phyloP scores from a whole-genome alignment of 37 sponge, comb jelly and placozoan species.

The Haliclona indistincta region DNA sequence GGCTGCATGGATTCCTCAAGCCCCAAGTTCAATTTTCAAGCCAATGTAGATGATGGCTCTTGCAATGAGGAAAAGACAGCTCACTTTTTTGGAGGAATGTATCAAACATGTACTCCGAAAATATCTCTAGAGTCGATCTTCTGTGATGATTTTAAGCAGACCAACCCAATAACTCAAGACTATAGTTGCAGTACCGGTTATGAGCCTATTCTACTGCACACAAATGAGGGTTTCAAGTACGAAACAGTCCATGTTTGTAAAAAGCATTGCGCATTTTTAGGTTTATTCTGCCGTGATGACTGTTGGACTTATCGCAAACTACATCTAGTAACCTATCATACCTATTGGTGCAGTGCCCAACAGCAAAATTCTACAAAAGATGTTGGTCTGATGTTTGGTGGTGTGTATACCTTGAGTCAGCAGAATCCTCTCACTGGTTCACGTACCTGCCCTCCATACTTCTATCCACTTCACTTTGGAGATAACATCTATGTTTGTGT shows the following conservation, averaged over 20 bases:
- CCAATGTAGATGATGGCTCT: constrained; percentile 57
- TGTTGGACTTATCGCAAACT: background rate
- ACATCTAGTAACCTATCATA: constrained; percentile 27
- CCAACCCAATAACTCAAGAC: constrained; percentile 63
- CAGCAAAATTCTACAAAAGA: constrained; percentile 4
- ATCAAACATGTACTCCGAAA: constrained; percentile 60
- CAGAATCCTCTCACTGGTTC: constrained; percentile 65
- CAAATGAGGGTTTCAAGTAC: constrained; percentile 9
- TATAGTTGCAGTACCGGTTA: constrained; percentile 53
- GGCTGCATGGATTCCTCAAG: constrained; percentile 62
- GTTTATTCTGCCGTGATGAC: constrained; percentile 28
- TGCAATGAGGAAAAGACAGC: constrained; percentile 41
- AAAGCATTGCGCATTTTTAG: constrained; percentile 9
- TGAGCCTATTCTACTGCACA: constrained; percentile 48
- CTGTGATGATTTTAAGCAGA: constrained; percentile 34
- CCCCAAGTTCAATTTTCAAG: constrained; percentile 63
- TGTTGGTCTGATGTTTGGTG: constrained; percentile 77
- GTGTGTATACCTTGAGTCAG: constrained; percentile 49
- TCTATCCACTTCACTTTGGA: constrained; percentile 47
- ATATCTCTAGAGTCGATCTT: too few relatives aligned
- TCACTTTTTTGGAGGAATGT: constrained; percentile 75
- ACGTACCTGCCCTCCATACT: constrained; percentile 61
- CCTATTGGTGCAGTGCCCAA: constrained; percentile 69
- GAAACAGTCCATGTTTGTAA: constrained; percentile 11
- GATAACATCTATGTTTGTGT: constrained; percentile 63